A percentile compares a stretch with the other conserved stretches of the same genome.
These are phyloP conservation scores for Lepus townsendii DNA, from an alignment of 2,797 vertebrate species.

Conservation along the genomic window DNA sequence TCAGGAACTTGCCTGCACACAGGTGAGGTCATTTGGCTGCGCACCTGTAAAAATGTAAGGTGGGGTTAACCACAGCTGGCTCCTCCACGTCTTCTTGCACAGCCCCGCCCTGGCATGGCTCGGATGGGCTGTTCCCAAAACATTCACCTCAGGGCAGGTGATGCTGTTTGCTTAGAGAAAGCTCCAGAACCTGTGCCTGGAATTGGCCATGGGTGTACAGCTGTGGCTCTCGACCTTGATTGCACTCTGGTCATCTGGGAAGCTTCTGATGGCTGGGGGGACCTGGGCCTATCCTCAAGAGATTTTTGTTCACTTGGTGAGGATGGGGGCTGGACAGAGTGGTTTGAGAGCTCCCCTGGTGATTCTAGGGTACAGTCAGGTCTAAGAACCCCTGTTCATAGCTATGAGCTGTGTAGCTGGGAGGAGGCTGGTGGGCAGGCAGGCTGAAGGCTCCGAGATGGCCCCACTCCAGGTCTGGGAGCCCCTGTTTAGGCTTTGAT, in stretches of 20 bases:
- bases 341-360: not conserved
- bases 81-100: slow-evolving; percentile 11
- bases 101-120: not conserved
- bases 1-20: not conserved
- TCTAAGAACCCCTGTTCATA: not conserved
- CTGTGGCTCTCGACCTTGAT: not conserved
- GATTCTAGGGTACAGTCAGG: slow-evolving; percentile 6
- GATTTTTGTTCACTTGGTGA: not conserved
- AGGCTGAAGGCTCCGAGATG: not conserved
- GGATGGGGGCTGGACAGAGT: not conserved
- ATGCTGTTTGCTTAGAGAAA: slow-evolving; percentile 38
- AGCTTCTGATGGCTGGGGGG: slow-evolving; percentile 13
- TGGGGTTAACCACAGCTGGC: slow-evolving; percentile 52
- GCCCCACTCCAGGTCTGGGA: not conserved
- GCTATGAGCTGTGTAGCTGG: not conserved
- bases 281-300: not conserved
- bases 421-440: not conserved
- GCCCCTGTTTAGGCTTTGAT: not conserved
- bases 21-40: slow-evolving; percentile 74
- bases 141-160: slow-evolving; percentile 38
- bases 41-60: slow-evolving; percentile 70
- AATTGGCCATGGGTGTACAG: not conserved
- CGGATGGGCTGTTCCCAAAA: slow-evolving; percentile 52
- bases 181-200: slow-evolving; percentile 44
- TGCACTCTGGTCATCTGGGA: not conserved